Conservation (phyloP, 2,888 invertebrate species). For the Invenusta paracnida region DNA sequence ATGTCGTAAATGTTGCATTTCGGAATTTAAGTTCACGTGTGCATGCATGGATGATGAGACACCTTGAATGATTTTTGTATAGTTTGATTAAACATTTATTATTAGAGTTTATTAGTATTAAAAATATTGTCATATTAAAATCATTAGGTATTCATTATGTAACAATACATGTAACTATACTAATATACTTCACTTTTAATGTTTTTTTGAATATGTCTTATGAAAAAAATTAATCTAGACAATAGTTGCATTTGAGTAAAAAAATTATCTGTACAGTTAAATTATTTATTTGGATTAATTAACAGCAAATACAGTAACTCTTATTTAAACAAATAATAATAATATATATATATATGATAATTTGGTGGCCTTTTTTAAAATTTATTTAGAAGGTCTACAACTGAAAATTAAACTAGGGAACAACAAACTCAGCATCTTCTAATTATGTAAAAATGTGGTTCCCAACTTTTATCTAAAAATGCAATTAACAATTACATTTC, state of each 20-base stretch:
- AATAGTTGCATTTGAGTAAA: background rate
- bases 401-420: background rate
- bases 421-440: background rate
- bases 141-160: background rate
- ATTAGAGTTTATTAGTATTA: background rate
- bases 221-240: background rate
- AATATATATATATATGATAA: background rate
- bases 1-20: background rate
- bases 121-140: background rate
- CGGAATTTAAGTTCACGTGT: background rate
- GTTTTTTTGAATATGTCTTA: background rate
- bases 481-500: too few relatives aligned
- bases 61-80: constrained; percentile 20
- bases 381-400: background rate
- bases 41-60: constrained; percentile 17
- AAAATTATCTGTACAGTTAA: background rate
- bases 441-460: background rate
- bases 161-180: constrained; percentile 11
- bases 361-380: background rate
- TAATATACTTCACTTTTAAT: background rate
- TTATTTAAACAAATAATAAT: background rate
- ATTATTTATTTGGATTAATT: too few relatives aligned
- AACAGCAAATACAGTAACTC: background rate
- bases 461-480: background rate
- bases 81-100: constrained; percentile 15